These are phyloP conservation scores for Ormyrus rosae DNA, from an alignment of 2,888 invertebrate genomes.

Conservation along the genomic window DNA sequence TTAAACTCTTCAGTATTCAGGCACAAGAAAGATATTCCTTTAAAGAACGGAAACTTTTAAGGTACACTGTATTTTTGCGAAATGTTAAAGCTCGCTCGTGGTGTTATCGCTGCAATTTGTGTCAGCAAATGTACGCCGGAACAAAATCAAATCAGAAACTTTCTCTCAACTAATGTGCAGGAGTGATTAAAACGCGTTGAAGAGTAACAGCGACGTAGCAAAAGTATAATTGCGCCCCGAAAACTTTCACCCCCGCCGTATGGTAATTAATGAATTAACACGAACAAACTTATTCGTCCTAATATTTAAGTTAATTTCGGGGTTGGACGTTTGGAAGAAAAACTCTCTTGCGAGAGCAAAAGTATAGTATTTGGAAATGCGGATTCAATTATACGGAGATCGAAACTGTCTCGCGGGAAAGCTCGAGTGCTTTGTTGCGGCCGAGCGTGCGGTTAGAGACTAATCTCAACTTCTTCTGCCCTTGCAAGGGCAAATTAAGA, in stretches of 20 bases:
- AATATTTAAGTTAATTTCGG: conserved; percentile 42
- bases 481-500: too few relatives aligned
- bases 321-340: conserved; percentile 53
- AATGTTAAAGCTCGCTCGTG: too few relatives aligned
- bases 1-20: too few relatives aligned
- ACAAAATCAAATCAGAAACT: conserved; percentile 18
- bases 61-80: too few relatives aligned
- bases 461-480: too few relatives aligned
- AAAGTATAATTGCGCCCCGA: neutral
- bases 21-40: too few relatives aligned
- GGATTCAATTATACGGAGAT: conserved; percentile 42
- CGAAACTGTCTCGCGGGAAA: neutral
- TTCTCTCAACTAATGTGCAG: neutral
- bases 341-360: neutral
- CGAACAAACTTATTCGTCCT: conserved; percentile 15
- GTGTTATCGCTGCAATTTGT: too few relatives aligned
- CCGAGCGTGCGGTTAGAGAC: too few relatives aligned
- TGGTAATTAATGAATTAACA: conserved; percentile 26
- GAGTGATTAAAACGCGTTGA: conserved; percentile 24
- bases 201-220: neutral
- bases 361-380: too few relatives aligned
- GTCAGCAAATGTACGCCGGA: too few relatives aligned
- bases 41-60: too few relatives aligned
- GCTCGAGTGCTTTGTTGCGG: too few relatives aligned
- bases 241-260: conserved; percentile 32